A percentile compares a stretch with the other conserved stretches of the same genome.
phyloP scores from a whole-genome alignment of 2,113 vertebrate genomes.

The Scopus umbretta region DNA sequence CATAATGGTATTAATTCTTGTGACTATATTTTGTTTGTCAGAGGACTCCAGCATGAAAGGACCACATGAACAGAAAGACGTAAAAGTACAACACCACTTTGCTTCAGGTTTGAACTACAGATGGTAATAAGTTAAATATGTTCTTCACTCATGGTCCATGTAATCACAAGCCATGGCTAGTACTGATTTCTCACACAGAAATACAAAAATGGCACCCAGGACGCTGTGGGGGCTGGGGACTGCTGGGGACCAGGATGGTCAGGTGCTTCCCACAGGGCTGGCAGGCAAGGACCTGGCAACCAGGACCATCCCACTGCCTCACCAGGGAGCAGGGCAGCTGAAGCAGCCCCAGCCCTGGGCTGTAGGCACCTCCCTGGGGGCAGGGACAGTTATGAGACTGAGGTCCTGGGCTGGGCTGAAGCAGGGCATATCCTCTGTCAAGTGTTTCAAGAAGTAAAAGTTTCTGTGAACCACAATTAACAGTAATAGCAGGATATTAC shows the following conservation, averaged over 20 bases:
- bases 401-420: neutral
- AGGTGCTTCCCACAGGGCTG: neutral
- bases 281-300: neutral
- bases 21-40: neutral
- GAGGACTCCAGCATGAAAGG: neutral
- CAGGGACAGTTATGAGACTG: too few species aligned
- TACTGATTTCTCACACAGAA: neutral
- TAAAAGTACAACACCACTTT: neutral
- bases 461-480: neutral
- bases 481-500: neutral
- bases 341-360: neutral
- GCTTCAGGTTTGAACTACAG: neutral
- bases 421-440: neutral
- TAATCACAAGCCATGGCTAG: neutral
- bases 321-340: neutral
- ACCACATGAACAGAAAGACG: neutral
- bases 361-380: too few species aligned
- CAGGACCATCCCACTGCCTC: neutral
- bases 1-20: neutral
- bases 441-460: neutral
- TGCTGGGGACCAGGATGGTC: neutral
- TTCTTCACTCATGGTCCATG: neutral
- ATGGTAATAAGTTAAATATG: neutral
- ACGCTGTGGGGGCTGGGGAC: rapidly evolving
- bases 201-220: rapidly evolving